Base-by-base conservation (phyloP, 2,888 invertebrate genomes). In the Volucella bombylans region DNA sequence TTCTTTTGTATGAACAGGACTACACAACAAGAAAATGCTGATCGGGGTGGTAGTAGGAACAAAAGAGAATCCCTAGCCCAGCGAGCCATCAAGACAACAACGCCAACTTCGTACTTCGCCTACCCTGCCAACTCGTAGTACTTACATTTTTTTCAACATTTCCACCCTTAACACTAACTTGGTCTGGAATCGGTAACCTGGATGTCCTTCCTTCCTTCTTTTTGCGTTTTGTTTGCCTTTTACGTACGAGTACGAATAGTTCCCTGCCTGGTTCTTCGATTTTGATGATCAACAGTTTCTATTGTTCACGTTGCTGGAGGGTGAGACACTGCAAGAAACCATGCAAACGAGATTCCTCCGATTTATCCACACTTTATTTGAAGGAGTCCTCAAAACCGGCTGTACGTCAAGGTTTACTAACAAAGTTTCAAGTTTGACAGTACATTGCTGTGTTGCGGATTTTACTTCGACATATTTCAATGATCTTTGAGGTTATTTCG, bases 41-140 rank as follows among this genome's bases (percentile, higher is more conserved):
- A 83, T 83, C 74, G 83, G 83, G 78, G 83, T 83, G 83, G 83
- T 83, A 71, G 83, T 80, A 83, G 83, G 82, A 78, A 77, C 72
- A 83, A 83, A 31, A 31, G 31, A 31, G 31, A 31, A 31, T 6
- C 31, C 31, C 6, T 74, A 65, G 74, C 41, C 31, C 14, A 64
- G 8, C 52, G 61, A 61, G 62, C 23, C 71, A 61, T 61, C 61
- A 76, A 59, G 64, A 81, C 81, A 81, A 71, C 65, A 57, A 38
- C 62, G 82, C 54, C 73, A 82, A 82, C 82, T 82, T 68, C 82
- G 73, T 69, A 82, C 77, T 82, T 68, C 82, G 73, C 65, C 59
- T 57, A 79, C 80, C 80, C 80, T 69, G 31, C 31, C 31, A 31
- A 31, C 0, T 31, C 31, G 31, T 6, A 83, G 31, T 6, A 83